These are phyloP conservation scores for Podilymbus podiceps DNA, from an alignment of 2,113 vertebrate genomes.

Conservation along the genomic window DNA sequence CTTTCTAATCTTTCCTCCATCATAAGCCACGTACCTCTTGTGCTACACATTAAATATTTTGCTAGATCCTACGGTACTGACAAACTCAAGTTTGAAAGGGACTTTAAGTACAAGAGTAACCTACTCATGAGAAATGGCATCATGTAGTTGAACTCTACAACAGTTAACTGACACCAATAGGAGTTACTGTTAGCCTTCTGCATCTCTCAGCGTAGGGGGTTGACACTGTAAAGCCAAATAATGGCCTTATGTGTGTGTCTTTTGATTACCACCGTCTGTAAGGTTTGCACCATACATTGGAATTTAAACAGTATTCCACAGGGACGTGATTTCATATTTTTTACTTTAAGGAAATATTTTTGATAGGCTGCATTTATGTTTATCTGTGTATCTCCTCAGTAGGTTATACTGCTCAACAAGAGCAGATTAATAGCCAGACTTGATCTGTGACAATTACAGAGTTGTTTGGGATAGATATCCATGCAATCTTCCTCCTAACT, in stretches of 20 bases:
- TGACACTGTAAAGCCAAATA: neutral
- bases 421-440: neutral
- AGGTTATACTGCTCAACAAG: neutral
- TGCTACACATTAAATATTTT: neutral
- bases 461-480: neutral
- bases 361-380: neutral
- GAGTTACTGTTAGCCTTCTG: neutral
- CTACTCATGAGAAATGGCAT: neutral
- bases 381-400: neutral
- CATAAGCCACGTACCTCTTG: neutral
- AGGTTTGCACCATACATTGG: neutral
- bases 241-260: neutral
- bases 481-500: neutral
- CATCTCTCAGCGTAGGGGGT: fast-evolving
- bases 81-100: neutral
- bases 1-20: neutral
- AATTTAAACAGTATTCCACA: neutral
- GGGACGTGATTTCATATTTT: neutral
- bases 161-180: neutral
- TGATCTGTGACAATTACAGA: neutral
- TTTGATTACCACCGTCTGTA: neutral
- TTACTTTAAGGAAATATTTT: neutral
- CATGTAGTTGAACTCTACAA: fast-evolving
- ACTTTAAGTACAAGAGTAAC: neutral
- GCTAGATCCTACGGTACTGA: neutral